Evolutionary conservation across 1,140 invertebrate species (phyloP).

Genomic region (Hyphantria cunea): DNA sequence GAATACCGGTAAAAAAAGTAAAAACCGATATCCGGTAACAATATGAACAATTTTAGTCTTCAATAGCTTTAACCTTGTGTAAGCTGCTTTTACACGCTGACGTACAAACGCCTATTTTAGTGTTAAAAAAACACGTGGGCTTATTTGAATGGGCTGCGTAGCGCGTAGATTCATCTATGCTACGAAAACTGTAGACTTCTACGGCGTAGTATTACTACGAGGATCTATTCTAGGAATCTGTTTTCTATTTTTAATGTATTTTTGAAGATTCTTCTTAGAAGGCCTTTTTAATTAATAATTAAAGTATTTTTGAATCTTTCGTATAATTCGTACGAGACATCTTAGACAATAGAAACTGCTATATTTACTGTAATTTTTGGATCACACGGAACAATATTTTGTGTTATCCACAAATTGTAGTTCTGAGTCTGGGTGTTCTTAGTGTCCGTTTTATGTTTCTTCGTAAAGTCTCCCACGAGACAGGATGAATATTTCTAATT

Average conservation of each 20-base stretch:
- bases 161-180: slow-evolving; percentile 24
- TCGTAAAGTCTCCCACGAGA: too few species aligned
- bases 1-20: too few species aligned
- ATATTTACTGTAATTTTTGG: too few species aligned
- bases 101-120: slow-evolving; percentile 22
- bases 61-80: neutral
- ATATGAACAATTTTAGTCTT: neutral
- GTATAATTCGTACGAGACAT: neutral
- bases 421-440: too few species aligned
- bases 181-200: slow-evolving; percentile 41
- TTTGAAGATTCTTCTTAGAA: neutral
- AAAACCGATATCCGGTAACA: too few species aligned
- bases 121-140: slow-evolving; percentile 7
- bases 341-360: too few species aligned
- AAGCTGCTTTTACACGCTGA: slow-evolving; percentile 16
- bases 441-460: too few species aligned
- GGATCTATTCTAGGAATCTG: slow-evolving; percentile 22
- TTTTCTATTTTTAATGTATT: neutral
- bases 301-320: too few species aligned
- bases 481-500: too few species aligned
- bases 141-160: slow-evolving; percentile 14
- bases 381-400: too few species aligned
- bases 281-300: too few species aligned
- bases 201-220: slow-evolving; percentile 40
- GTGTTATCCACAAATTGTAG: too few species aligned